phyloP scores from a whole-genome alignment of 2,888 invertebrate genomes.

The Amphimallon solstitiale region DNA sequence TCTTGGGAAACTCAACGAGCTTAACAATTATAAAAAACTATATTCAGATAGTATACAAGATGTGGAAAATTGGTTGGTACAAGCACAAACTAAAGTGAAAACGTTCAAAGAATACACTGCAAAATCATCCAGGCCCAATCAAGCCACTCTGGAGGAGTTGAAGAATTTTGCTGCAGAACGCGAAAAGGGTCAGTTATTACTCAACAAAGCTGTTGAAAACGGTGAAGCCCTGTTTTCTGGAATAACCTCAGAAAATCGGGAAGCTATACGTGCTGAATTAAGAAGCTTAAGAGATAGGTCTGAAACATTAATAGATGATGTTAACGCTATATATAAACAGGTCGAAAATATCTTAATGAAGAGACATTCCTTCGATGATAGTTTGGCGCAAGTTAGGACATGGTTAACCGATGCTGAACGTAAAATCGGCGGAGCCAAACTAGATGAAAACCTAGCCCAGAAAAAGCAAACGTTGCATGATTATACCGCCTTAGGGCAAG shows the following conservation, averaged over 20 bases:
- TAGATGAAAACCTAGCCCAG: conserved; percentile 84
- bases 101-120: conserved; percentile 78
- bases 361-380: conserved; percentile 92
- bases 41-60: conserved; percentile 74
- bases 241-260: conserved; percentile 88
- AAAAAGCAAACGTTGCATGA: conserved; percentile 89
- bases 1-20: conserved; percentile 76
- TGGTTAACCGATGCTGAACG: conserved; percentile 86
- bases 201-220: conserved; percentile 84
- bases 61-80: conserved; percentile 82
- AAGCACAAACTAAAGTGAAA: conserved; percentile 79
- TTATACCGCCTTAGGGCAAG: conserved; percentile 83
- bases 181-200: conserved; percentile 79
- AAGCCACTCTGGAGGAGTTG: conserved; percentile 79
- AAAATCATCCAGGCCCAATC: conserved; percentile 77
- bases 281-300: conserved; percentile 83
- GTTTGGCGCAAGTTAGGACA: conserved; percentile 85
- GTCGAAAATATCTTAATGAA: conserved; percentile 91
- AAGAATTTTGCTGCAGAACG: conserved; percentile 78
- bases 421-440: conserved; percentile 76
- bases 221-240: conserved; percentile 89
- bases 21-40: conserved; percentile 75
- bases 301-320: conserved; percentile 85
- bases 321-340: conserved; percentile 85
- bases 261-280: conserved; percentile 83